Conservation (phyloP, 2,888 invertebrate genomes). For the Pandemis corylana region DNA sequence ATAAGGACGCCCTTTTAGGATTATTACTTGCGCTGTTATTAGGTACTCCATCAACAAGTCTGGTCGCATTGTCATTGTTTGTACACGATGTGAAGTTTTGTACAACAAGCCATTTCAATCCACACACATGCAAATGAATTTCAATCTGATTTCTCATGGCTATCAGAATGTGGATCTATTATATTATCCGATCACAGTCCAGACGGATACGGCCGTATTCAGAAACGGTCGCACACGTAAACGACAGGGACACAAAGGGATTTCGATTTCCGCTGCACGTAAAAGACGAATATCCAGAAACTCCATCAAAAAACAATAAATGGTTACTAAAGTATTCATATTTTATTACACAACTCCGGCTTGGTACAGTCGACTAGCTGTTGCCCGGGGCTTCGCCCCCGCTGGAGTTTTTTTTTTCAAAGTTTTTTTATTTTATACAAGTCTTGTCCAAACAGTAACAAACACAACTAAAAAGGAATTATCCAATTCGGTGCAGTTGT, state of each 20-base stretch:
- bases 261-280: constrained; percentile 13
- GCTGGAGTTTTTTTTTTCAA: too few relatives aligned
- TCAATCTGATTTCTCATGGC: background rate
- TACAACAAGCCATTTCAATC: background rate
- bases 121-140: background rate
- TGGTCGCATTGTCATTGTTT: background rate
- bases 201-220: background rate
- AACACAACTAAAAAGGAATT: too few relatives aligned
- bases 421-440: too few relatives aligned
- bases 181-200: background rate
- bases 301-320: background rate
- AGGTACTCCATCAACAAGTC: background rate
- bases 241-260: background rate
- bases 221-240: background rate
- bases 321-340: background rate
- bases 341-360: background rate
- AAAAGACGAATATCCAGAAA: background rate
- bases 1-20: constrained; percentile 4
- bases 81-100: background rate
- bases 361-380: background rate
- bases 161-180: background rate
- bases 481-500: too few relatives aligned
- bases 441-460: too few relatives aligned
- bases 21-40: background rate
- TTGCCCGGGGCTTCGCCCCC: too few relatives aligned